Evolutionary conservation across 2,888 invertebrate species (phyloP).

Genomic region (Pachliopta kotzebuea): DNA sequence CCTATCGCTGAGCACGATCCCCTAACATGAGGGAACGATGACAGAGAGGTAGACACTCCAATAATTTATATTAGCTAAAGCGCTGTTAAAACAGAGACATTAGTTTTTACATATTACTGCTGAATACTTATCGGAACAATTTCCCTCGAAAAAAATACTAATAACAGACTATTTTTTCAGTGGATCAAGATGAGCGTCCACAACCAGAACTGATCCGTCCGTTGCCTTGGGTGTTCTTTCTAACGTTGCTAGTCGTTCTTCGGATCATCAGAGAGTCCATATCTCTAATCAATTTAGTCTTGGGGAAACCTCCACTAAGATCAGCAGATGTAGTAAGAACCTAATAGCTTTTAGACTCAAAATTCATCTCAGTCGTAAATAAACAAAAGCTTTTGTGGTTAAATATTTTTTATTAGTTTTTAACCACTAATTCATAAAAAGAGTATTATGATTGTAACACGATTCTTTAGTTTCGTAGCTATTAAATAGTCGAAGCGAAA

Average conservation of each 20-base stretch:
- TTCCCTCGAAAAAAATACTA: not conserved
- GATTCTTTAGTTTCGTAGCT: too few relatives aligned
- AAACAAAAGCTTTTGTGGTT: too few relatives aligned
- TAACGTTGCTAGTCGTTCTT: constrained; percentile 67
- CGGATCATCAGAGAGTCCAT: constrained; percentile 65
- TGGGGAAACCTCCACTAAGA: constrained; percentile 73
- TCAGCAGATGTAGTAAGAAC: constrained; percentile 74
- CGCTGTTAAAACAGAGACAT: not conserved
- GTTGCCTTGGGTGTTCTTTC: constrained; percentile 80
- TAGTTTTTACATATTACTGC: not conserved
- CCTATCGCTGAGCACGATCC: too few relatives aligned
- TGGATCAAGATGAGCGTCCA: constrained; percentile 73
- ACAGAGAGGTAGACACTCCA: too few relatives aligned
- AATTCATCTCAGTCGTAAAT: too few relatives aligned
- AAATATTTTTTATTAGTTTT: too few relatives aligned
- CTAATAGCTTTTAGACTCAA: not conserved
- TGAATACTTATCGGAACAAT: not conserved
- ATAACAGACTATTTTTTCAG: constrained; percentile 47
- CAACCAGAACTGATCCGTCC: constrained; percentile 77
- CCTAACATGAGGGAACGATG: too few relatives aligned
- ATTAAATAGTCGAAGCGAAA: too few relatives aligned
- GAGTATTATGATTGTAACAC: too few relatives aligned
- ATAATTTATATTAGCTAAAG: not conserved
- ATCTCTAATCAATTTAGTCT: constrained; percentile 65
- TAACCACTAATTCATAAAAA: too few relatives aligned